These are phyloP conservation scores for Ectropis crepuscularia DNA, from an alignment of 2,888 invertebrate genomes.

Conservation along the genomic window DNA sequence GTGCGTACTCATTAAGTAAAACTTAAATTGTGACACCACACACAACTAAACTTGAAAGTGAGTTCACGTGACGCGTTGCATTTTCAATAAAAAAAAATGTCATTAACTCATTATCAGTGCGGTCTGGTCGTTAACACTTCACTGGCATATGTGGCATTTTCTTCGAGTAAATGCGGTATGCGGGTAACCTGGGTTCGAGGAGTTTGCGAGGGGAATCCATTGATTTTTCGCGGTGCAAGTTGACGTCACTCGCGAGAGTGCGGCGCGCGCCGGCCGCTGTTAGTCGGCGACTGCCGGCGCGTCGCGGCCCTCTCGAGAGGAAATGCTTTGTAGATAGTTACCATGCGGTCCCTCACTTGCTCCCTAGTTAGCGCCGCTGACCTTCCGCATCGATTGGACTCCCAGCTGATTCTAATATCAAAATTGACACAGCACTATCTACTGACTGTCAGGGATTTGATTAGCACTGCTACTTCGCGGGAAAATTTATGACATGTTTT, in stretches of 20 bases:
- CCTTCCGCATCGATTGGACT: constrained; percentile 72
- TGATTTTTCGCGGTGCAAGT: constrained; percentile 80
- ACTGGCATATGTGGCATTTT: constrained; percentile 81
- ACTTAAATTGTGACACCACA: constrained; percentile 77
- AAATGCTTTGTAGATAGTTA: constrained; percentile 63
- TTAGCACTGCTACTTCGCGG: background rate
- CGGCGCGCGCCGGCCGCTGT: constrained; percentile 82
- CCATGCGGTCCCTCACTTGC: constrained; percentile 70
- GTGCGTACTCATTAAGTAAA: constrained; percentile 37
- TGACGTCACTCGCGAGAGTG: constrained; percentile 76
- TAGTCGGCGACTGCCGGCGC: constrained; percentile 71
- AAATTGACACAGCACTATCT: constrained; percentile 25
- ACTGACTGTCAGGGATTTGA: background rate
- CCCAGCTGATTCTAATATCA: constrained; percentile 62
- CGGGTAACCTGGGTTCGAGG: constrained; percentile 72
- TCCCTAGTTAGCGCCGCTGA: constrained; percentile 56
- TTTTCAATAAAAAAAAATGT: constrained; percentile 56
- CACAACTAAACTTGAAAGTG: constrained; percentile 71
- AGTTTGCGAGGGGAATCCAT: constrained; percentile 67
- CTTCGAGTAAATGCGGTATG: constrained; percentile 81
- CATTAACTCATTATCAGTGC: constrained; percentile 49
- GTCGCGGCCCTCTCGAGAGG: constrained; percentile 59
- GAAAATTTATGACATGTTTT: background rate
- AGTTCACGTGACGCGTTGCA: constrained; percentile 70
- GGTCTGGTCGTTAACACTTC: constrained; percentile 65